Evolutionary conservation across 2,113 vertebrate genomes (phyloP), one percentile per base, ranked within the genome.

Genomic region (Microcebus jonahi): DNA sequence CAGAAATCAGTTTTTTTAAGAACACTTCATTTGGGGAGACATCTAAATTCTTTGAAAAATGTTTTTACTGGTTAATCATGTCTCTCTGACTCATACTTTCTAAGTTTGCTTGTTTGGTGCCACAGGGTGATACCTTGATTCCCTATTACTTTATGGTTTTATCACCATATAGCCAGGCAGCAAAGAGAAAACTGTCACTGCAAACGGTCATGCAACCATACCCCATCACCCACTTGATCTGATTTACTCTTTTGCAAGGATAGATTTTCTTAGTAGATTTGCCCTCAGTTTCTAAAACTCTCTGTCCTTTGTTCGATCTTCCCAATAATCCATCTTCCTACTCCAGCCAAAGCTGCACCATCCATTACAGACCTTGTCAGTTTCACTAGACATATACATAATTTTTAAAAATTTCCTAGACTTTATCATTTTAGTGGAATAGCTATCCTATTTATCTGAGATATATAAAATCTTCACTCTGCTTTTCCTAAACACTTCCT

Each of bases 181-280:
- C 55, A 79, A 82, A 77, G 39, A 80, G 21, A 88, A 27, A 75
- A 50, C 50, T 36, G 36, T 65, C 17, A 67, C 67, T 15, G 45
- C 55, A 31, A 90, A 55, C 39, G 55, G 63, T 90, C 57, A 63
- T 36, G 15, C 50, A 17, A 7, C 12, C 1, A 0, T 29, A n/a
- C 45, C 71, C 84, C 42, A 82, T 68, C 53, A 59, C 9, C 42
- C 79, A 45, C n/a, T 53, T 86, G 20, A 80, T 76, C 67, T 53
- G 42, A 90, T 68, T 71, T 34, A 82, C 4, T 71, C 23, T 93
- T 94, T 89, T 25, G 15, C 50, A 91, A 87, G n/a, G 81, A 90
- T 45, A 70, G 29, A 42, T 95, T 97, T 94, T 93, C 75, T 39
- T 84, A 79, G 48, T 34, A 79, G 21, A 90, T 87, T 75, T 18